Conservation (phyloP, 2,113 vertebrate species). For the Colius striatus region DNA sequence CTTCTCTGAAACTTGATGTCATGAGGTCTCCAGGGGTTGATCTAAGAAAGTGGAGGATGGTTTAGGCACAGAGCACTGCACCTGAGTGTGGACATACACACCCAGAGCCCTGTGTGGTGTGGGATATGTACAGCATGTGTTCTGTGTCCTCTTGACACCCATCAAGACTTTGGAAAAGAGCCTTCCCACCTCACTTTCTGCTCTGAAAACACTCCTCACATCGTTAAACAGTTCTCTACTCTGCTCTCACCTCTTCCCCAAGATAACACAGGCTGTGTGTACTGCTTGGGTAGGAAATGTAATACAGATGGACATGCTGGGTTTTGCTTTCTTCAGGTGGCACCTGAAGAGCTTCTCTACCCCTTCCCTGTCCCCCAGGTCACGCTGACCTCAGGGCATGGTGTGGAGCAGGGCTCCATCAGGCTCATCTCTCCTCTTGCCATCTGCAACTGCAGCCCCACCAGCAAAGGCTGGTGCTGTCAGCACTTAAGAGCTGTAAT, state of each 20-base stretch:
- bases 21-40: not conserved
- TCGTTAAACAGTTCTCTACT: fast-evolving
- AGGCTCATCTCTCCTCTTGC: not conserved
- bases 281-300: not conserved
- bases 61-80: not conserved
- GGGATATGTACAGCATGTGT: fast-evolving
- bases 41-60: not conserved
- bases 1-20: not conserved
- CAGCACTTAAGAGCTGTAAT: not conserved
- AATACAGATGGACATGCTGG: not conserved
- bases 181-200: not conserved
- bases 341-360: not conserved
- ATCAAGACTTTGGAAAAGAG: not conserved
- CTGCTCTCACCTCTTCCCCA: not conserved
- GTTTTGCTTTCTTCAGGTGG: not conserved
- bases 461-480: not conserved
- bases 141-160: not conserved
- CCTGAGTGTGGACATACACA: fast-evolving
- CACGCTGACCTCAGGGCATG: not conserved
- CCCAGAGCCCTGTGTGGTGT: not conserved
- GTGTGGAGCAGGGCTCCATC: not conserved
- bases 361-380: fast-evolving
- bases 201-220: not conserved
- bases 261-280: no score
- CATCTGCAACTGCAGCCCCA: not conserved